Conservation (phyloP, 53 echinoderm and acorn worm genomes). For the Holothuria scabra region DNA sequence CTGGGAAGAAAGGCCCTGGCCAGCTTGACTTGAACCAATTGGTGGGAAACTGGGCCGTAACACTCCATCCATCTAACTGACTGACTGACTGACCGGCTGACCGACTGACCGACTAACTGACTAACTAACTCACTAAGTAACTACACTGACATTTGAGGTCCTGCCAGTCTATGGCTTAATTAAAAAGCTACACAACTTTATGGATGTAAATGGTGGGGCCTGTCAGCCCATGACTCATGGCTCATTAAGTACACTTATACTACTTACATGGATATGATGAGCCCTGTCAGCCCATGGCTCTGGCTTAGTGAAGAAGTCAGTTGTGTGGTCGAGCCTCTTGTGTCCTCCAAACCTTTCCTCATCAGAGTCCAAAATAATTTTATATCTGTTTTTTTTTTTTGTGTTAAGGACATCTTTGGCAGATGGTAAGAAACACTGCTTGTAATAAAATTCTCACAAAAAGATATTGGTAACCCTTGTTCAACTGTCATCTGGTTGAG, state of each 20-base stretch:
- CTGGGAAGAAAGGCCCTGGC: no score
- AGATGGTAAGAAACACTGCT: no score
- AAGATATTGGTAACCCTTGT: no score
- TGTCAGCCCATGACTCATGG: background rate
- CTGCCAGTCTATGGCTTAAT: background rate
- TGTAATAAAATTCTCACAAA: no score
- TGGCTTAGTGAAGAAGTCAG: conserved; percentile 71
- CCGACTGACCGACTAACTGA: no score
- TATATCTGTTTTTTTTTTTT: conserved; percentile 65
- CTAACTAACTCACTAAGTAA: no score
- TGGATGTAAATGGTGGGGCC: background rate
- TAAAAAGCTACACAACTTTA: background rate
- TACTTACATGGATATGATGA: conserved; percentile 77
- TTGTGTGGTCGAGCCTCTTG: conserved; percentile 70
- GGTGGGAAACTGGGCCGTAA: no score
- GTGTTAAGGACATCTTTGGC: conserved; percentile 2
- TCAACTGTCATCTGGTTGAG: no score
- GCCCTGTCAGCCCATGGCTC: conserved; percentile 70
- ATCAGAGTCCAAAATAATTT: conserved; percentile 88
- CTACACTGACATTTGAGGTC: background rate
- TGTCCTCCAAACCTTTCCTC: conserved; percentile 87
- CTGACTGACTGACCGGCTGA: no score
- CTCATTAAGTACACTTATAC: background rate
- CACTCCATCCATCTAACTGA: no score
- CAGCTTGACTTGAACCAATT: no score